A percentile compares a stretch with the other conserved stretches of the same genome.
These are phyloP conservation scores for Osmerus eperlanus DNA, from an alignment of 2,113 vertebrate species.

Conservation along the genomic window DNA sequence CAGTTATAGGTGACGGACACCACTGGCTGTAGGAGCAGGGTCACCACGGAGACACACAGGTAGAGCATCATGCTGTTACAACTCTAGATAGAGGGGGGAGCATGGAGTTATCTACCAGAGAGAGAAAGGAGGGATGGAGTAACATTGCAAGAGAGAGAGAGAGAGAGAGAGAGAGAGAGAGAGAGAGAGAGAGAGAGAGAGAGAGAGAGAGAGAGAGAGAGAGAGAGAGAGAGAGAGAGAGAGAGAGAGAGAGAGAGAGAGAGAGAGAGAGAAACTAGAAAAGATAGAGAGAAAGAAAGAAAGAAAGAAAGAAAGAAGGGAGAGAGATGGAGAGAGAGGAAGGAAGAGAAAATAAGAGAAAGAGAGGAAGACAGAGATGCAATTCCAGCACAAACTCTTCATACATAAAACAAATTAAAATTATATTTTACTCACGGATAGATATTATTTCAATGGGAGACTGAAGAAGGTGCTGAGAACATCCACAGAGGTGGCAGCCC, in stretches of 20 bases:
- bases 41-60: slow-evolving; percentile 59
- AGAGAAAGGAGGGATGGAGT: not conserved
- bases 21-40: slow-evolving; percentile 45
- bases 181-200: not conserved
- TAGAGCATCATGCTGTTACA: slow-evolving; percentile 39
- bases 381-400: not conserved
- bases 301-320: no score
- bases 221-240: not conserved
- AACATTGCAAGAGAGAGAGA: not conserved
- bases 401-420: not conserved
- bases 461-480: no score
- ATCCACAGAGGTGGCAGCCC: no score
- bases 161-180: not conserved
- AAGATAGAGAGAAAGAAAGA: not conserved
- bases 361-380: not conserved
- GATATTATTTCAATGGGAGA: no score
- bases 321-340: not conserved
- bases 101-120: not conserved
- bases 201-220: not conserved
- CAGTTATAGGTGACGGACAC: slow-evolving; percentile 62
- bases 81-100: slow-evolving; percentile 3
- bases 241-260: not conserved
- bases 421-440: not conserved
- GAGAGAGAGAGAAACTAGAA: not conserved
- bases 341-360: not conserved